These are phyloP conservation scores for Drosophila pachea DNA, from an alignment of 1,140 invertebrate species.

Conservation along the genomic window DNA sequence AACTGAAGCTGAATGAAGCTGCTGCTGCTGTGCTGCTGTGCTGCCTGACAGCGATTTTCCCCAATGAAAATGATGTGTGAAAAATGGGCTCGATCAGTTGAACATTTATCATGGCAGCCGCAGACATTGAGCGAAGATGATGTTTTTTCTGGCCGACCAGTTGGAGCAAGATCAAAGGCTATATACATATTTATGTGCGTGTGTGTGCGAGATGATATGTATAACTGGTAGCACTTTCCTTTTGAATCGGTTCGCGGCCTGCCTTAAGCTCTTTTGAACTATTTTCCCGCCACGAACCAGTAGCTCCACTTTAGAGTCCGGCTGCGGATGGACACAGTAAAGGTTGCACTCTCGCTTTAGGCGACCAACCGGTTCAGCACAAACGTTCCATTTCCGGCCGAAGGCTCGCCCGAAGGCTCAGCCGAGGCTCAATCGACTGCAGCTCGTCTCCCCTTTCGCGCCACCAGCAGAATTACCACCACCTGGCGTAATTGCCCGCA, in stretches of 20 bases:
- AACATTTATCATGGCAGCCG: constrained; percentile 12
- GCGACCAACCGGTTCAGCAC: too few species aligned
- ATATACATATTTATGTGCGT: neutral
- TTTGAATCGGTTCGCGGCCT: too few species aligned
- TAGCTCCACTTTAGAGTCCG: too few species aligned
- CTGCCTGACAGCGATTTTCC: constrained; percentile 14
- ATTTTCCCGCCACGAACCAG: too few species aligned
- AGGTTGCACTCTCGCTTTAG: too few species aligned
- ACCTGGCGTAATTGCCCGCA: constrained; percentile 9
- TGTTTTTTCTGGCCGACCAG: neutral
- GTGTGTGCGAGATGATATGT: neutral
- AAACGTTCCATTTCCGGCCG: too few species aligned
- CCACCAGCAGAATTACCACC: neutral
- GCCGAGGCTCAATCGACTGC: too few species aligned
- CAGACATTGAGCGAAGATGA: neutral
- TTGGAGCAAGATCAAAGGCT: neutral
- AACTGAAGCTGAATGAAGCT: constrained; percentile 17
- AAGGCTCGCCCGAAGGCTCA: too few species aligned
- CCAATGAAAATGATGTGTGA: constrained; percentile 30
- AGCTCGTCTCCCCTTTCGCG: too few species aligned
- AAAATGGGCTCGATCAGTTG: constrained; percentile 23
- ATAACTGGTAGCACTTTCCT: too few species aligned
- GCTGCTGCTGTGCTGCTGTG: neutral
- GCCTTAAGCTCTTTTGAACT: too few species aligned
- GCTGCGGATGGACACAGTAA: too few species aligned